These are phyloP conservation scores for Drosophila neocordata DNA, from an alignment of 1,140 invertebrate genomes.

Conservation along the genomic window DNA sequence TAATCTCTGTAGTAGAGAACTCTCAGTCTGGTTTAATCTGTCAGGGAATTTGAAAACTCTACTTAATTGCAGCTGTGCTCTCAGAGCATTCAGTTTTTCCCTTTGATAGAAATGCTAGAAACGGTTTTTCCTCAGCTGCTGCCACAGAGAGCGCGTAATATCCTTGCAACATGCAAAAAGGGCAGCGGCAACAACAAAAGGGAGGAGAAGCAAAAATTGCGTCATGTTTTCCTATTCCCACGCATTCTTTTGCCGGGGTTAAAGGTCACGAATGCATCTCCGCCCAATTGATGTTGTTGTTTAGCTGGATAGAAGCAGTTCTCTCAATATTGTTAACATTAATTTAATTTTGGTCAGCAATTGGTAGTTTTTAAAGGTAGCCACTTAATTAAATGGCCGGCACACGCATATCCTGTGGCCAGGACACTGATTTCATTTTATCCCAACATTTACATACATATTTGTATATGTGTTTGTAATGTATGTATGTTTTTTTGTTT, in stretches of 20 bases:
- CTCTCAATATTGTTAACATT: slow-evolving; percentile 46
- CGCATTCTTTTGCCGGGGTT: slow-evolving; percentile 50
- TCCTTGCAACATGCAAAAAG: slow-evolving; percentile 51
- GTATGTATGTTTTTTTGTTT: slow-evolving; percentile 31
- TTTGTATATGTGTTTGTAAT: background rate
- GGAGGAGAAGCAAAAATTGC: slow-evolving; percentile 57
- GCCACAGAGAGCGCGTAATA: slow-evolving; percentile 33
- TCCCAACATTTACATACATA: slow-evolving; percentile 6
- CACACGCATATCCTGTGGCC: slow-evolving; percentile 44
- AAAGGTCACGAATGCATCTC: slow-evolving; percentile 59
- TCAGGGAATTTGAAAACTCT: slow-evolving; percentile 8
- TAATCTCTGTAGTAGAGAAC: background rate
- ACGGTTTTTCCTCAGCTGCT: slow-evolving; percentile 24
- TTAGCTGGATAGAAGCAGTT: slow-evolving; percentile 17
- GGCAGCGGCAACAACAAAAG: slow-evolving; percentile 29
- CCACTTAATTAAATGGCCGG: slow-evolving; percentile 66
- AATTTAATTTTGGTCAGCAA: slow-evolving; percentile 63
- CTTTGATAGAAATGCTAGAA: slow-evolving; percentile 31
- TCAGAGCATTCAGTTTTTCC: slow-evolving; percentile 3
- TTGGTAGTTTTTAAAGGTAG: slow-evolving; percentile 50
- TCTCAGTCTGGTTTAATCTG: background rate
- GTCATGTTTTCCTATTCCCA: slow-evolving; percentile 70
- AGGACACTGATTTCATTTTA: slow-evolving; percentile 38
- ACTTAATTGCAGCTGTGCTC: slow-evolving; percentile 16
- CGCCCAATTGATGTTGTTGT: slow-evolving; percentile 45